These are phyloP conservation scores for Edolisoma coerulescens DNA, from an alignment of 2,113 vertebrate genomes.

Conservation along the genomic window DNA sequence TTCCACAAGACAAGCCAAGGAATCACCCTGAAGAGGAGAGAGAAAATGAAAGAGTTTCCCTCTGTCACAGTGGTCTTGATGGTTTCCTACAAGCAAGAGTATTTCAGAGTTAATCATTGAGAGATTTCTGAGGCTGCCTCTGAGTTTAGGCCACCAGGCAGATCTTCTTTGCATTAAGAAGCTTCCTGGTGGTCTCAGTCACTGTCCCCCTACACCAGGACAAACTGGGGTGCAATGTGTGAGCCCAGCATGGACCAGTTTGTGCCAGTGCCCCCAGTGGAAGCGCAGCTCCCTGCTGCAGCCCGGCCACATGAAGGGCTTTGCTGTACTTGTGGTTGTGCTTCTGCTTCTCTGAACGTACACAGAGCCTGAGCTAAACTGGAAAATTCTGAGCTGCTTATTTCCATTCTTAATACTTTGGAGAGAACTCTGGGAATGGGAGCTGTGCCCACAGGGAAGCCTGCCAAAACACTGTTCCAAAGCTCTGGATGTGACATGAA, in stretches of 20 bases:
- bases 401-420: constrained; percentile 51
- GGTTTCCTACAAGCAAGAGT: neutral
- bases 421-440: constrained; percentile 36
- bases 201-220: neutral
- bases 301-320: neutral
- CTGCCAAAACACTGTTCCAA: neutral
- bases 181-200: neutral
- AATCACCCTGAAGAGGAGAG: neutral
- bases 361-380: constrained; percentile 4
- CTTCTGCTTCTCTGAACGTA: neutral
- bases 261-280: neutral
- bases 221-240: fast-evolving
- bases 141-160: neutral
- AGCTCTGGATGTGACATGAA: constrained; percentile 37
- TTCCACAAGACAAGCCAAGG: neutral
- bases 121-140: neutral
- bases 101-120: neutral
- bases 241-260: neutral
- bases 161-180: neutral
- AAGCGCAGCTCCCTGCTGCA: neutral
- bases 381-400: constrained; percentile 59
- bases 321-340: neutral
- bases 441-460: neutral
- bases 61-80: neutral
- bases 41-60: neutral